Percentiles rank a stretch among this genome's conserved stretches.
phyloP scores from a whole-genome alignment of 2,797 vertebrate genomes.

The Gadopsis bispinosus region DNA sequence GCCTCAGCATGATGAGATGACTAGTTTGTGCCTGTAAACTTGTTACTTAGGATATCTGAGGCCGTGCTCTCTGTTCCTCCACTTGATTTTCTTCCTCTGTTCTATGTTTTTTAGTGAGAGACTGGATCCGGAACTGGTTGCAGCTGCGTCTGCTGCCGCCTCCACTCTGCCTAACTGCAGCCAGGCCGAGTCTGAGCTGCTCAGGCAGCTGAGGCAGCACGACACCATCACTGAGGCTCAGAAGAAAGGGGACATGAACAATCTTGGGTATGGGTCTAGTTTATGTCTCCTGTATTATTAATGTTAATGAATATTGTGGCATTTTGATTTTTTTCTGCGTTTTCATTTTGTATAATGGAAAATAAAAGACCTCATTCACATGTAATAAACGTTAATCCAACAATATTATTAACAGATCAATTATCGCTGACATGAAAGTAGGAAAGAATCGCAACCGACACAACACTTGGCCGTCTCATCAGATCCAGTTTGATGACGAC shows the following conservation, averaged over 20 bases:
- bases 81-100: neutral
- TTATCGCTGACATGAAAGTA: constrained; percentile 92
- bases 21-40: neutral
- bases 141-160: constrained; percentile 90
- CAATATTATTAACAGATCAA: constrained; percentile 75
- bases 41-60: neutral
- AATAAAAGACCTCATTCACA: neutral
- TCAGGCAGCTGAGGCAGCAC: constrained; percentile 87
- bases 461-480: constrained; percentile 56
- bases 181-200: constrained; percentile 89
- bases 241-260: constrained; percentile 70
- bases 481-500: constrained; percentile 89
- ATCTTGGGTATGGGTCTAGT: constrained; percentile 84
- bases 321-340: neutral
- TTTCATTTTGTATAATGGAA: neutral
- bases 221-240: constrained; percentile 84
- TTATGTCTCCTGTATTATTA: neutral
- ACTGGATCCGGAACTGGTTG: constrained; percentile 85
- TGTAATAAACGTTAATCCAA: neutral
- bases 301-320: neutral
- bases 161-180: constrained; percentile 86
- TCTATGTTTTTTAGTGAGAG: constrained; percentile 59
- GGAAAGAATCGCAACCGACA: constrained; percentile 69
- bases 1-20: neutral
- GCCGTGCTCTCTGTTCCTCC: neutral